A percentile compares a stretch with the other conserved stretches of the same genome.
Conservation (phyloP, 2,113 vertebrate species). For the Donacobius atricapilla region DNA sequence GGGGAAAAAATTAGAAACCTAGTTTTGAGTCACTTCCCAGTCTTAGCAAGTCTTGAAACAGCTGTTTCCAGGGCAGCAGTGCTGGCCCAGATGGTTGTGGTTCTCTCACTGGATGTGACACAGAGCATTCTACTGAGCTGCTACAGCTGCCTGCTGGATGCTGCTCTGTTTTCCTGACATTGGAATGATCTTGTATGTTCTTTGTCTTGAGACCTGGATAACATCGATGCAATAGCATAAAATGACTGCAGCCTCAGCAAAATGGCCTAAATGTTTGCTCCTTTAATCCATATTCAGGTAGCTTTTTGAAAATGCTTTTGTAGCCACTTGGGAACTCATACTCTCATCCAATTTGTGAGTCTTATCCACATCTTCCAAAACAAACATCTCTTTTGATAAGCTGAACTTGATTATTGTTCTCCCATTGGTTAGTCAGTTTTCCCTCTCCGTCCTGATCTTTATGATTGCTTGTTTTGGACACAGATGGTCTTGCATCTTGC, state of each 20-base stretch:
- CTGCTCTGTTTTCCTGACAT: neutral
- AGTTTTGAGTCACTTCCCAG: neutral
- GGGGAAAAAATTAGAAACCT: neutral
- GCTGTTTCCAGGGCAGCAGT: neutral
- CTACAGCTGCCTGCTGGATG: slow-evolving; percentile 20
- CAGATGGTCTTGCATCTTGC: neutral
- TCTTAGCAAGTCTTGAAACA: neutral
- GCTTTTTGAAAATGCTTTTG: neutral
- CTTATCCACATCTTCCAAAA: neutral
- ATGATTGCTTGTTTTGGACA: neutral
- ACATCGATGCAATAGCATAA: fast-evolving
- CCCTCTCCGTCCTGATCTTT: neutral
- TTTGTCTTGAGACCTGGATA: neutral
- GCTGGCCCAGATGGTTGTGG: neutral
- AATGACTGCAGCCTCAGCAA: neutral
- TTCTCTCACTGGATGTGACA: neutral
- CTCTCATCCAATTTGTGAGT: neutral
- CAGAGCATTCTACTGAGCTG: neutral
- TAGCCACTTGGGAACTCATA: neutral
- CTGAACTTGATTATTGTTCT: neutral
- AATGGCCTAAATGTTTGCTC: neutral
- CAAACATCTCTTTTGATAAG: neutral
- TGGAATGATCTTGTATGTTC: neutral
- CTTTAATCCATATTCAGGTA: neutral
- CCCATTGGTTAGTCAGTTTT: neutral